phyloP scores from a whole-genome alignment of 2,113 vertebrate genomes.

The Apeltes quadracus region DNA sequence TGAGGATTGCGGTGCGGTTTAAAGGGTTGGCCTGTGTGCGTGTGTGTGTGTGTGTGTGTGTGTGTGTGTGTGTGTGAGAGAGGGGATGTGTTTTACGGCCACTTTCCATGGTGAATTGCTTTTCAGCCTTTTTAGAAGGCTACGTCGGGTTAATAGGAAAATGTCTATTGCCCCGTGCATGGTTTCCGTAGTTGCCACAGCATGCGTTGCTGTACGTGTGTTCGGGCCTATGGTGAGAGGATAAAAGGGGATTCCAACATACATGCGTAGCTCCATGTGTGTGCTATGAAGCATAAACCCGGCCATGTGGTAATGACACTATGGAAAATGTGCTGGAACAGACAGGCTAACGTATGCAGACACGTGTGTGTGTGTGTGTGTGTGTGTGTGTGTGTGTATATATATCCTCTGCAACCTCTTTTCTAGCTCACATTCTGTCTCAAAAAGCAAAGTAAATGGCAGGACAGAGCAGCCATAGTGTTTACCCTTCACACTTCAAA shows the following conservation, averaged over 20 bases:
- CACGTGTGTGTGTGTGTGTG: no score
- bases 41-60: conserved; percentile 45
- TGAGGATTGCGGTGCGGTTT: conserved; percentile 50
- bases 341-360: background rate
- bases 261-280: conserved; percentile 75
- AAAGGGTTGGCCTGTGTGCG: conserved; percentile 43
- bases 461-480: conserved; percentile 66
- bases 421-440: conserved; percentile 72
- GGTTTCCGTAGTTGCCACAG: conserved; percentile 64
- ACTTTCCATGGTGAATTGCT: conserved; percentile 85
- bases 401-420: conserved; percentile 60
- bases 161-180: conserved; percentile 73
- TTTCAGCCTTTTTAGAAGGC: conserved; percentile 71
- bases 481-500: conserved; percentile 80
- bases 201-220: conserved; percentile 56
- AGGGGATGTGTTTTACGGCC: conserved; percentile 84
- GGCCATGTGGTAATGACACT: conserved; percentile 78
- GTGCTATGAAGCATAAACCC: conserved; percentile 71
- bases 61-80: conserved; percentile 31
- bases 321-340: conserved; percentile 71
- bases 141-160: conserved; percentile 81
- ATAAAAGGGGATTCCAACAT: conserved; percentile 75
- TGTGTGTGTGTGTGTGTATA: no score
- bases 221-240: conserved; percentile 59
- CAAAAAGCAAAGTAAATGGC: conserved; percentile 77